These are phyloP conservation scores for Channa maculata DNA, from an alignment of 2,113 vertebrate genomes.

Conservation along the genomic window DNA sequence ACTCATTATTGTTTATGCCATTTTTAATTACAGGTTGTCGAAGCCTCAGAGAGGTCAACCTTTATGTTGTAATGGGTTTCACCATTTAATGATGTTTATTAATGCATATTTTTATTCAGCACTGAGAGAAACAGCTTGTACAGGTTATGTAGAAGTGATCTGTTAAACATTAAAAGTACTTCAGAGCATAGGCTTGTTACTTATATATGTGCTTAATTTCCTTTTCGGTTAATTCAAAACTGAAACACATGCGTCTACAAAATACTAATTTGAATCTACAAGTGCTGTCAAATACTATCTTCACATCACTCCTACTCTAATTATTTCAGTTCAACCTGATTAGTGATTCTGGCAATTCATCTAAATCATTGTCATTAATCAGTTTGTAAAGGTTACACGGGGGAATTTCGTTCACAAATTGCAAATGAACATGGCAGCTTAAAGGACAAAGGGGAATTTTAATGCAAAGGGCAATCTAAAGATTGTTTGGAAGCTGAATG, in stretches of 20 bases:
- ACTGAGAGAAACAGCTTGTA: slow-evolving; percentile 35
- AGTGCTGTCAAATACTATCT: slow-evolving; percentile 28
- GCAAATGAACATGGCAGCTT: slow-evolving; percentile 72
- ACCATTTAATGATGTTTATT: slow-evolving; percentile 67
- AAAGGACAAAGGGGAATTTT: slow-evolving; percentile 74
- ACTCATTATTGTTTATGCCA: slow-evolving; percentile 59
- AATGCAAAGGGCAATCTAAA: slow-evolving; percentile 73
- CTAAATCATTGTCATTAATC: slow-evolving; percentile 74
- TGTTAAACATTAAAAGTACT: slow-evolving; percentile 11
- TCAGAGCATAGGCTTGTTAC: not conserved
- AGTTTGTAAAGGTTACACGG: slow-evolving; percentile 72
- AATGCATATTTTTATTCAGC: slow-evolving; percentile 60
- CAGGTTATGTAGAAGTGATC: slow-evolving; percentile 36
- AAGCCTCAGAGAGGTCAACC: slow-evolving; percentile 70
- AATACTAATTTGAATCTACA: slow-evolving; percentile 21
- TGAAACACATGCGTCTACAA: slow-evolving; percentile 3
- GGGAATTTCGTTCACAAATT: slow-evolving; percentile 61
- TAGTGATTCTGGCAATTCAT: slow-evolving; percentile 68
- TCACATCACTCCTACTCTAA: slow-evolving; percentile 33
- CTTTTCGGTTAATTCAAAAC: slow-evolving; percentile 5
- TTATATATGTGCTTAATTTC: not conserved
- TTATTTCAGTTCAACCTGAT: slow-evolving; percentile 70
- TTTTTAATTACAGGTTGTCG: slow-evolving; percentile 71
- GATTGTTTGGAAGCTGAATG: slow-evolving; percentile 70
- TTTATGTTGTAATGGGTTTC: slow-evolving; percentile 72